Base-by-base conservation (phyloP, 2,888 invertebrate species). In the Dasysyrphus tricinctus region DNA sequence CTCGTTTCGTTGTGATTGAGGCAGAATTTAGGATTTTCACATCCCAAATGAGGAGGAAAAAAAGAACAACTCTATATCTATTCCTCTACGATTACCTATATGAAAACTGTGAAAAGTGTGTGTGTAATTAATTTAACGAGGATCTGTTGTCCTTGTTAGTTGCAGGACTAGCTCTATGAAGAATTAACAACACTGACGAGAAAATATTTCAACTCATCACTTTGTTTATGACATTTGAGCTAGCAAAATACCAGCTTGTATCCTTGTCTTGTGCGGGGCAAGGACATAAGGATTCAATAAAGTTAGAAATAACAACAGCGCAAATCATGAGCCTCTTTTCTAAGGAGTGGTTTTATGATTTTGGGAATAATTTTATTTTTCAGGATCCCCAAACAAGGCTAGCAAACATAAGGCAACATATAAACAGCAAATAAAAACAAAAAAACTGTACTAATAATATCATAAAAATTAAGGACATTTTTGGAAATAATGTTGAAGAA, bases 91-190 rank as follows among this genome's bases (percentile, higher is more conserved):
- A 65, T 65, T 44, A 29, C 39, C 44, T 47, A 32, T 61, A 16
- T 39, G 32, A 19, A 54, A n/a, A 51, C 9, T 14, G 37, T 19
- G 37, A 32, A 1, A 6, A 16, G 16, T 69, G 70, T 73, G 56
- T 76, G 16, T 57, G 77, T 81, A 78, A 85, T 85, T 85, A 85
- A 81, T 73, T 85, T 85, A 44, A 78, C 77, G 73, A 81, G 56
- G 39, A 37, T 54, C 47, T 63, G 42, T 29, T 69, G 56, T 49
- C 65, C 51, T 54, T 69, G 69, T 54, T 34, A 16, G 29, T 51
- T 51, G 19, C 65, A 34, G 19, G 47, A 47, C 47, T 47, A 29
- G 6, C 3, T 4, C 16, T 57, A 65, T 51, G 37, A 24, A 24
- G 61, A 39, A 47, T 57, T 67, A 79, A 84, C 37, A 61, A 39